Evolutionary conservation across 2,888 invertebrate genomes (phyloP).

Genomic region (Drosophila prolongata): DNA sequence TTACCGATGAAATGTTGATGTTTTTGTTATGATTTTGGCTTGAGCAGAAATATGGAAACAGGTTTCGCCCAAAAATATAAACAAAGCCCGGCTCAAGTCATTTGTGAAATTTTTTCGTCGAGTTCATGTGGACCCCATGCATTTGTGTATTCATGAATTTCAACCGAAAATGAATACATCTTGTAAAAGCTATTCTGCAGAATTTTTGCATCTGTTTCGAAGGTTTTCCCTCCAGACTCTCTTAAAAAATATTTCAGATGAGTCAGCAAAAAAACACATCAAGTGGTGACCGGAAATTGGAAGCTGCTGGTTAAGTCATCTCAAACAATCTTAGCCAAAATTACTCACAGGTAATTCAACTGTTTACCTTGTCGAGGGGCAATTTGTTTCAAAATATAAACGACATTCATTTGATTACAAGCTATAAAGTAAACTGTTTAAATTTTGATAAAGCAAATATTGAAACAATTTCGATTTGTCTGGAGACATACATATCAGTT

Average conservation of each 20-base stretch:
- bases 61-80: constrained; percentile 29
- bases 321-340: constrained; percentile 2
- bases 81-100: constrained; percentile 19
- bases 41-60: constrained; percentile 42
- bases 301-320: constrained; percentile 23
- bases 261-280: constrained; percentile 52
- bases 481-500: constrained; percentile 3
- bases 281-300: constrained; percentile 37
- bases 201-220: constrained; percentile 32
- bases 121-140: constrained; percentile 7
- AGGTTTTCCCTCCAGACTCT: constrained; percentile 24
- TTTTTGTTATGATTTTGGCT: constrained; percentile 36
- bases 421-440: constrained; percentile 3
- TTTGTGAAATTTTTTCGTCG: constrained; percentile 13
- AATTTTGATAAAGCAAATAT: constrained; percentile 19
- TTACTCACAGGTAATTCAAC: constrained; percentile 4
- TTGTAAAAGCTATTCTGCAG: constrained; percentile 36
- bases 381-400: constrained; percentile 9
- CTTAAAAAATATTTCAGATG: constrained; percentile 38
- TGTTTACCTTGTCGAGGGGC: constrained; percentile 15
- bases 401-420: neutral
- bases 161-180: constrained; percentile 22
- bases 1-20: constrained; percentile 24
- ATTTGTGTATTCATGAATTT: constrained; percentile 21
- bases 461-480: constrained; percentile 11